Evolutionary conservation across 2,888 invertebrate genomes (phyloP), one percentile per base, ranked within the genome.

Genomic region (Agriopis leucophaearia): DNA sequence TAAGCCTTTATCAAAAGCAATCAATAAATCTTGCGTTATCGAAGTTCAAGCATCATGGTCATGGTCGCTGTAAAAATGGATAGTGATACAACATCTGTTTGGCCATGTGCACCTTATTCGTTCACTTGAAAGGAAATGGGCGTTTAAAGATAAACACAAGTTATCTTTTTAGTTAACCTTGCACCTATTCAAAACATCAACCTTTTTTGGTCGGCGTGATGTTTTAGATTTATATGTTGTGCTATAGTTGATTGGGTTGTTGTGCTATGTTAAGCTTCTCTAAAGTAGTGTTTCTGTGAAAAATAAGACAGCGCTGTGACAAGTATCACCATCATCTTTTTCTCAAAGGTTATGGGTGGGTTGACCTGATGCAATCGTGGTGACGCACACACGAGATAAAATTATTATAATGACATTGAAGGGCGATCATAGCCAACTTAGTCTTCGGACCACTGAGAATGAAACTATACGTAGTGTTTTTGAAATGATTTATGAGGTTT

Each of bases 91-190:
- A 85, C 89, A 89, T 86, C 81, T 88, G 89, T 80, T 80, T 74
- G 70, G 82, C 88, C 91, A 90, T 86, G 86, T 91, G 91, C 83
- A 84, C 82, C 81, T 75, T 85, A 87, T 86, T 85, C 85, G 79
- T 76, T 78, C 83, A 86, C 87, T 89, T 87, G 80, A 85, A 84
- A 84, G 79, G 76, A 80, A 80, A 79, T 79, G 79, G 78, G 73
- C 70, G 70, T 60, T 68, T 68, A 74, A 71, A 75, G 74, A 75
- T 77, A 74, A 78, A 78, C 80, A 75, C 77, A 78, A 80, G 72
- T 76, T 76, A 77, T 80, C 76, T 76, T 60, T 52, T 66, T 66
- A 59, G 47, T 69, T 74, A 69, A 67, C 69, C 68, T 72, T 70
- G 55, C 71, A 69, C 64, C 71, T 64, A 58, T 66, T 60, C 9